Percentiles rank a stretch among this genome's conserved stretches.
phyloP scores from a whole-genome alignment of 2,888 invertebrate genomes.

The Oscheius sp. region DNA sequence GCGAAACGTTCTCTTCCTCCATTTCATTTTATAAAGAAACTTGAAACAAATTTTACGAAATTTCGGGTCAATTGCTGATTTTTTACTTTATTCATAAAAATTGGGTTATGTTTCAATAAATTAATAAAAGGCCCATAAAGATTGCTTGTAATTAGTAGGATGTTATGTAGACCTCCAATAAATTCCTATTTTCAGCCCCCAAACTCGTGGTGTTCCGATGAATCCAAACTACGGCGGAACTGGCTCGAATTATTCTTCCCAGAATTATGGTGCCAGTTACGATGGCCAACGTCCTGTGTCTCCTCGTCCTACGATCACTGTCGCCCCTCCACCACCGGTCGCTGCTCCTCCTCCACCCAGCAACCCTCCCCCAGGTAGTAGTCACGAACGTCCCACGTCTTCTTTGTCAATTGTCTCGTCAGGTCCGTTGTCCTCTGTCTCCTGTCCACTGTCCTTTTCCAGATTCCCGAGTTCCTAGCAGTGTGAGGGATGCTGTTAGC shows the following conservation, averaged over 20 bases:
- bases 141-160: no score
- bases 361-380: slow-evolving; percentile 30
- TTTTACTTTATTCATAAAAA: no score
- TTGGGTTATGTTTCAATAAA: no score
- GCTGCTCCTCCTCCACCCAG: slow-evolving; percentile 35
- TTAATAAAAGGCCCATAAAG: no score
- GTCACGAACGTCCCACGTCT: slow-evolving; percentile 1
- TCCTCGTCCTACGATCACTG: slow-evolving; percentile 18
- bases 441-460: slow-evolving; percentile 27
- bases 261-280: background rate
- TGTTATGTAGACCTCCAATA: no score
- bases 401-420: slow-evolving; percentile 31
- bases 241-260: background rate
- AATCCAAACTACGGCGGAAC: slow-evolving; percentile 9
- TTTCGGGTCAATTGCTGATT: no score
- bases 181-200: slow-evolving; percentile 47
- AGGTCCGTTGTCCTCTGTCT: slow-evolving; percentile 14
- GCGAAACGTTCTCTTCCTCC: no score
- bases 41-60: no score
- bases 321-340: background rate
- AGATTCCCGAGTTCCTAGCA: slow-evolving; percentile 53
- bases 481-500: slow-evolving; percentile 53
- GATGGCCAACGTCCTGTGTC: slow-evolving; percentile 11
- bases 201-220: slow-evolving; percentile 55
- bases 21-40: no score